Evolutionary conservation across 2,797 vertebrate genomes (phyloP), one percentile per base, ranked within the genome.

Genomic region (Micromesistius poutassou): DNA sequence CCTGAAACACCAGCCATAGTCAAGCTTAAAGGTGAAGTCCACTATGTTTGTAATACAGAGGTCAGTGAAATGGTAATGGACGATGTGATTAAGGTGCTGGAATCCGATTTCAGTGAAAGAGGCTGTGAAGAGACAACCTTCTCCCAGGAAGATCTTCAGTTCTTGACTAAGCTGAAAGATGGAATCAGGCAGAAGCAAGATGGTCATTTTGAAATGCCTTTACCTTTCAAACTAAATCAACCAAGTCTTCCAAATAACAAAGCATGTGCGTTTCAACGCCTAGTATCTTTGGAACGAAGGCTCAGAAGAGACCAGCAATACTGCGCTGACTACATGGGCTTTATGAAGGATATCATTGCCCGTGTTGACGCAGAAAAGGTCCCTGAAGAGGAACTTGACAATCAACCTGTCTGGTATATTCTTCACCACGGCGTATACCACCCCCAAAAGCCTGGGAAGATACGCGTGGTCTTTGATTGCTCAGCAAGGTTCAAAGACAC

Each of bases 351-450:
- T 19, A 35, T 72, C 6, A 72, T 72, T 5, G 31, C 31, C 36
- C 31, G 16, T 73, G 72, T 33, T 4, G 72, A 73, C 2, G 31
- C 72, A 73, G 72, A 73, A 12, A 73, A 12, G 7, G 72, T 73
- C 6, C 72, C 33, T 22, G 7, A 73, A 12, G 72, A 73, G 36
- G 33, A 72, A 22, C 30, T 72, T 8, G 8, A 72, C 71, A 72
- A 72, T 72, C 12, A 35, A 35, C 71, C 72, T n/a, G 72, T 13
- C 33, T 73, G 72, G 72, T 36, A 73, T 35, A 78, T 75, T 4
- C 70, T 76, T 7, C 80, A 78, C 14, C 75, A 79, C n/a, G 74
- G 77, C 16, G 74, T 79, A 16, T 76, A 76, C 42, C 71, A 81
- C 77, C 74, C 76, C 2, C n/a, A 42, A 35, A 78, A 76, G 36